phyloP scores from a whole-genome alignment of 2,888 invertebrate species.

The Napeogenes sylphis region DNA sequence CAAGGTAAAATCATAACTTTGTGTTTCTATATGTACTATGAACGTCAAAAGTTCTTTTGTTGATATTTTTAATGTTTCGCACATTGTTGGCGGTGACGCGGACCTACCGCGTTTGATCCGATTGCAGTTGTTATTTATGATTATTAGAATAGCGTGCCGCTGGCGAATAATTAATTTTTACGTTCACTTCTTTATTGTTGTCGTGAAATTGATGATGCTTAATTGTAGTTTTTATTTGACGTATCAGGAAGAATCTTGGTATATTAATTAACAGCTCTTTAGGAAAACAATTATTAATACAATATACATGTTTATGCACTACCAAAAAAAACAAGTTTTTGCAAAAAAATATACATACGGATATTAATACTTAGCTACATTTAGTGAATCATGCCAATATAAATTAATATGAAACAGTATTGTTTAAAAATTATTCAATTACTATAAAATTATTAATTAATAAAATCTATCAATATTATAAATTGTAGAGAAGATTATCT shows the following conservation, averaged over 20 bases:
- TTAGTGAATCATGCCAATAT: too few relatives aligned
- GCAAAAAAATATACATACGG: too few relatives aligned
- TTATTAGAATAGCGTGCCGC: slow-evolving; percentile 73
- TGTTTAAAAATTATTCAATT: too few relatives aligned
- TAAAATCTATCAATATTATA: slow-evolving; percentile 2
- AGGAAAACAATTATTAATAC: slow-evolving; percentile 11
- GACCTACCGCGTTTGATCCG: slow-evolving; percentile 75
- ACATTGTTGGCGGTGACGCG: slow-evolving; percentile 63
- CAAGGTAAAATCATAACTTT: slow-evolving; percentile 35
- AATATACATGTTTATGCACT: slow-evolving; percentile 9
- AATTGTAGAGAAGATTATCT: slow-evolving; percentile 25
- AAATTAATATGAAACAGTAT: too few relatives aligned
- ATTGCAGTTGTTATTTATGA: slow-evolving; percentile 73
- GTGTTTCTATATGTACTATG: slow-evolving; percentile 64
- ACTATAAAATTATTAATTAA: too few relatives aligned
- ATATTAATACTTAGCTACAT: too few relatives aligned
- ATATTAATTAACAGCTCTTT: slow-evolving; percentile 29
- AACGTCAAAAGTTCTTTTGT: slow-evolving; percentile 76
- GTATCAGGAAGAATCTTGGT: slow-evolving; percentile 25
- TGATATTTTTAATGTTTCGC: slow-evolving; percentile 78
- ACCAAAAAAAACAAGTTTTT: too few relatives aligned
- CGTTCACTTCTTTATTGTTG: slow-evolving; percentile 66
- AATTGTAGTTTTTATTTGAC: slow-evolving; percentile 38
- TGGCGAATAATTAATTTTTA: slow-evolving; percentile 73
- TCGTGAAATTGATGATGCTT: slow-evolving; percentile 55